Conservation (phyloP, 2,888 invertebrate species). For the Onchidella celtica region DNA sequence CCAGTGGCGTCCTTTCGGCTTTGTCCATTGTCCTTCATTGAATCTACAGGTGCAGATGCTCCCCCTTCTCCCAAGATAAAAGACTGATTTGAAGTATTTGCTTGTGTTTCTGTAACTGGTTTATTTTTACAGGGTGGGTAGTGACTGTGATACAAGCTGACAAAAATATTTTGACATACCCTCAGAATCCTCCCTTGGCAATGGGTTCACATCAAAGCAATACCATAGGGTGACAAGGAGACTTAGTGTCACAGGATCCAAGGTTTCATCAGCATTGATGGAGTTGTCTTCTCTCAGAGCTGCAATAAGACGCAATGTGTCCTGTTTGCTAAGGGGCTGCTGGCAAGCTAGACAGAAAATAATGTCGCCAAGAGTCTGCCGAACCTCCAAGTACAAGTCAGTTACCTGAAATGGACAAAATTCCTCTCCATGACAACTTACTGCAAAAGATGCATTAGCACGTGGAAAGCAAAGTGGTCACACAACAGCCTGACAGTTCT, state of each 20-base stretch:
- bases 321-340: slow-evolving; percentile 86
- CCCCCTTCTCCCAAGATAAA: too few relatives aligned
- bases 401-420: slow-evolving; percentile 78
- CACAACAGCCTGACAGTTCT: too few relatives aligned
- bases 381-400: slow-evolving; percentile 88
- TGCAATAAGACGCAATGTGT: slow-evolving; percentile 82
- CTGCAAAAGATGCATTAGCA: too few relatives aligned
- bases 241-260: slow-evolving; percentile 90
- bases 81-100: too few relatives aligned
- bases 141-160: too few relatives aligned
- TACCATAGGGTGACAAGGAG: slow-evolving; percentile 91
- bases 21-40: too few relatives aligned
- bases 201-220: slow-evolving; percentile 89
- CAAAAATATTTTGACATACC: too few relatives aligned
- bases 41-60: too few relatives aligned
- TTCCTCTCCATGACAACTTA: not conserved
- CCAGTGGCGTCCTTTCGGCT: too few relatives aligned
- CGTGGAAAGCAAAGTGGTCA: too few relatives aligned
- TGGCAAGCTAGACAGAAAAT: slow-evolving; percentile 90
- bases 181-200: slow-evolving; percentile 81
- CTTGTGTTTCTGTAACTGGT: too few relatives aligned
- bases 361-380: slow-evolving; percentile 87
- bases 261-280: slow-evolving; percentile 84
- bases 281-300: slow-evolving; percentile 69
- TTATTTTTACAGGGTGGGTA: too few relatives aligned